Evolutionary conservation across 2,113 vertebrate species (phyloP).

Genomic region (Brachirus orientalis): DNA sequence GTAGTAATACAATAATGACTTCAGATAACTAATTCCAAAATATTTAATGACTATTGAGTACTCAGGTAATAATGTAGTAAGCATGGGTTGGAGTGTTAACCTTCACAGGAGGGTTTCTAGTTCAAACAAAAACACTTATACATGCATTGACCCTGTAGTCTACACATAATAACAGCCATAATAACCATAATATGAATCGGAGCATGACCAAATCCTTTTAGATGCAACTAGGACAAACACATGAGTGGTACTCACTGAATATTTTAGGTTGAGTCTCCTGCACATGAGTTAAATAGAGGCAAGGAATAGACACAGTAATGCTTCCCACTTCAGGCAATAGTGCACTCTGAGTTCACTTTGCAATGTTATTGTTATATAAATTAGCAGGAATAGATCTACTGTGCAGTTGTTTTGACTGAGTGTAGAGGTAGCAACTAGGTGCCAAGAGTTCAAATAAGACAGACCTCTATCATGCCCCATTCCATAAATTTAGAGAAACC

Average conservation of each 20-base stretch:
- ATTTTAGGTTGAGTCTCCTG: constrained; percentile 53
- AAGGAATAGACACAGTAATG: not conserved
- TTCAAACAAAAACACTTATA: no score
- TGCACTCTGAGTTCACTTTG: constrained; percentile 17
- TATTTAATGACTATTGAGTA: no score
- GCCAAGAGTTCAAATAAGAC: constrained; percentile 27
- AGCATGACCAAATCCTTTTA: constrained; percentile 50
- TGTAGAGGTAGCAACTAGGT: constrained; percentile 26
- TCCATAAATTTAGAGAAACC: constrained; percentile 48
- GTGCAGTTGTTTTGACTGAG: constrained; percentile 26
- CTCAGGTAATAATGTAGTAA: no score
- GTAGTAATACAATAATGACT: no score
- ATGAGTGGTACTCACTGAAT: constrained; percentile 54
- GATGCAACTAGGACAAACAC: constrained; percentile 63
- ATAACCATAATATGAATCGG: constrained; percentile 30
- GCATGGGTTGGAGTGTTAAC: no score
- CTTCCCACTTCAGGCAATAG: not conserved
- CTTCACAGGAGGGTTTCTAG: no score
- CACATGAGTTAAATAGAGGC: constrained; percentile 35
- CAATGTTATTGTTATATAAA: constrained; percentile 34
- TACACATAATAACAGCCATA: constrained; percentile 41
- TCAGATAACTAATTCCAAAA: no score
- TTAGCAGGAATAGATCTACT: constrained; percentile 12
- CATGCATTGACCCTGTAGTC: not conserved
- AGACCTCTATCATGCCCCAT: constrained; percentile 35